These are phyloP conservation scores for Pycnomerus fuliginosus DNA, from an alignment of 2,888 invertebrate species.

Conservation along the genomic window DNA sequence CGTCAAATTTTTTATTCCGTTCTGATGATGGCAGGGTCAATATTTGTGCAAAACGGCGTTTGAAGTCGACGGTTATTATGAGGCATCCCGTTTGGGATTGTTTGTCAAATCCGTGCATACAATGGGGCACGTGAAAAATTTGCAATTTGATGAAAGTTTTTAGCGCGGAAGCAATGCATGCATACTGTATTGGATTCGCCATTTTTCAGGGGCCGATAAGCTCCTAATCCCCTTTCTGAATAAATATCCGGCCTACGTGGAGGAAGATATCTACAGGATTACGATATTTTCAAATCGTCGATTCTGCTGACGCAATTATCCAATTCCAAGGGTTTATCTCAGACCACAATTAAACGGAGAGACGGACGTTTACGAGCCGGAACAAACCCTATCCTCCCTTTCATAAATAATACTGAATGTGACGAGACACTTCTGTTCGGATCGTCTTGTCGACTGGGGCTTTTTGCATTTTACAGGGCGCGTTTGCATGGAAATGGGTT, in stretches of 20 bases:
- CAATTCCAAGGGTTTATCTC: slow-evolving; percentile 2
- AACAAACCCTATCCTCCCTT: slow-evolving; percentile 15
- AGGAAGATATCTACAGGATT: slow-evolving; percentile 48
- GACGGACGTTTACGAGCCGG: not conserved
- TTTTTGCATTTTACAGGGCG: slow-evolving; percentile 54
- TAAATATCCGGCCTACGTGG: slow-evolving; percentile 47
- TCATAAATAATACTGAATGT: slow-evolving; percentile 44
- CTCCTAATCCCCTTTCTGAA: slow-evolving; percentile 45
- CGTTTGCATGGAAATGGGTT: slow-evolving; percentile 61
- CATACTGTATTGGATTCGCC: slow-evolving; percentile 44
- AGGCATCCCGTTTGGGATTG: slow-evolving; percentile 4
- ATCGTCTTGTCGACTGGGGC: slow-evolving; percentile 33
- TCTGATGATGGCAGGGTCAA: not conserved
- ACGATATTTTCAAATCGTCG: slow-evolving; percentile 43
- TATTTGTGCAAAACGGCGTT: slow-evolving; percentile 9
- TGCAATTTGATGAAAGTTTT: slow-evolving; percentile 46
- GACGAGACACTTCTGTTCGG: slow-evolving; percentile 44
- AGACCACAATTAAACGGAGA: slow-evolving; percentile 11
- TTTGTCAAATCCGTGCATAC: slow-evolving; percentile 8
- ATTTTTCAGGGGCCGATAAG: slow-evolving; percentile 48
- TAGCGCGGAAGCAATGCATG: slow-evolving; percentile 34
- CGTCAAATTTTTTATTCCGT: slow-evolving; percentile 3
- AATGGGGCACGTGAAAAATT: slow-evolving; percentile 16
- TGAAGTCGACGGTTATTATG: slow-evolving; percentile 1
- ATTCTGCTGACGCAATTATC: slow-evolving; percentile 19